A percentile compares a stretch with the other conserved stretches of the same genome.
Evolutionary conservation across 2,888 invertebrate genomes (phyloP).

Genomic region (Himalopsyche anomala): DNA sequence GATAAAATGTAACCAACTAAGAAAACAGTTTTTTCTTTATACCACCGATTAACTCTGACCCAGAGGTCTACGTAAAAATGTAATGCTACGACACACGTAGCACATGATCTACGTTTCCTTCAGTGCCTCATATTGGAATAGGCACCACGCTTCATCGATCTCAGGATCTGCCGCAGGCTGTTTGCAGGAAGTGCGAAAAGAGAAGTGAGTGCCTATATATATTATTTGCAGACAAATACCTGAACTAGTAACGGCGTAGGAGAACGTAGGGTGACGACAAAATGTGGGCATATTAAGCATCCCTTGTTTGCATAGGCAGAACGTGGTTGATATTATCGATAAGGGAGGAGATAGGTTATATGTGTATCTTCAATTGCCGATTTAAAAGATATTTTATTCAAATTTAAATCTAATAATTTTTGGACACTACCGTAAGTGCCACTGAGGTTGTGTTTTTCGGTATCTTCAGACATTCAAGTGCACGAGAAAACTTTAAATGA

Average conservation of each 20-base stretch:
- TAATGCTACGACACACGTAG: background rate
- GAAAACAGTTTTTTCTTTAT: too few relatives aligned
- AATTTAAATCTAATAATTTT: too few relatives aligned
- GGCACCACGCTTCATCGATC: slow-evolving; percentile 55
- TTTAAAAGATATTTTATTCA: too few relatives aligned
- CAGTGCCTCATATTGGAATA: slow-evolving; percentile 19
- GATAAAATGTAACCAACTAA: too few relatives aligned
- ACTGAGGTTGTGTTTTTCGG: too few relatives aligned
- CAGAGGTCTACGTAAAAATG: too few relatives aligned
- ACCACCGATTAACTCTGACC: too few relatives aligned
- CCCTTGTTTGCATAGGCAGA: slow-evolving; percentile 53
- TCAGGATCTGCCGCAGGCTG: slow-evolving; percentile 54
- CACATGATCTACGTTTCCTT: slow-evolving; percentile 18
- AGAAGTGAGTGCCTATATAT: slow-evolving; percentile 48
- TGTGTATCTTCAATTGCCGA: background rate
- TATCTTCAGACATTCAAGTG: too few relatives aligned
- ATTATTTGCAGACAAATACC: slow-evolving; percentile 59
- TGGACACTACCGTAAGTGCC: too few relatives aligned
- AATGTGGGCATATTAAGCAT: slow-evolving; percentile 56
- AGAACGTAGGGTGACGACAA: slow-evolving; percentile 12
- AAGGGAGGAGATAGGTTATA: background rate
- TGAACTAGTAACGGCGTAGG: slow-evolving; percentile 47
- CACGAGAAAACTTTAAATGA: too few relatives aligned
- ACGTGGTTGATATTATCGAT: slow-evolving; percentile 7
- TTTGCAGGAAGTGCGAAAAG: slow-evolving; percentile 61